phyloP scores from a whole-genome alignment of 2,113 vertebrate species.

The Poeciliopsis prolifica region DNA sequence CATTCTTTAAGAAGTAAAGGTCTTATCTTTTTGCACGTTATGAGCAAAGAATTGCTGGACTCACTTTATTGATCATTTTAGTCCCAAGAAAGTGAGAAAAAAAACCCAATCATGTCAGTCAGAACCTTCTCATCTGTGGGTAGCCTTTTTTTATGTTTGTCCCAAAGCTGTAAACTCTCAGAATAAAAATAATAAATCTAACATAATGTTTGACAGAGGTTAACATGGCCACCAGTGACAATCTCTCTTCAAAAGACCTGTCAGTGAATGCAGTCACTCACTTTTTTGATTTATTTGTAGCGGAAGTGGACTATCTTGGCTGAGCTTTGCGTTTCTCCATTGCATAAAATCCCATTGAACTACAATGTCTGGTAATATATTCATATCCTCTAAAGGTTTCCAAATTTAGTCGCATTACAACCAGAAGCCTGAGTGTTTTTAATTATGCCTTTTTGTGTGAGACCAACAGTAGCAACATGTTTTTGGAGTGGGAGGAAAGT shows the following conservation, averaged over 20 bases:
- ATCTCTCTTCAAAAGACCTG: neutral
- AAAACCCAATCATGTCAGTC: neutral
- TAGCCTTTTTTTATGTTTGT: neutral
- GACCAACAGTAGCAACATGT: too few relatives aligned
- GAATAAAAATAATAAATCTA: neutral
- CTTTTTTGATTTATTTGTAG: neutral
- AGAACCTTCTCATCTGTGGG: neutral
- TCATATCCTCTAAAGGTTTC: neutral
- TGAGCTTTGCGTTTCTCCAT: neutral
- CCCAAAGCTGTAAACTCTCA: neutral
- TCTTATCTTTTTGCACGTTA: neutral
- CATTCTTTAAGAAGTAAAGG: neutral
- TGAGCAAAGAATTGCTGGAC: neutral
- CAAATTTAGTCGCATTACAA: neutral
- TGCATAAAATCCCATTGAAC: neutral
- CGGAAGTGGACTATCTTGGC: neutral
- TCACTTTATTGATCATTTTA: neutral
- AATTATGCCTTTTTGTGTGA: too few relatives aligned
- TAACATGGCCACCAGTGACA: neutral
- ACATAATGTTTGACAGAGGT: neutral
- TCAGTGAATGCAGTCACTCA: neutral
- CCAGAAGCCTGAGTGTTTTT: too few relatives aligned
- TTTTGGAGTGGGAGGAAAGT: too few relatives aligned
- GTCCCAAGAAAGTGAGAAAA: neutral
- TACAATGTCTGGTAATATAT: neutral